A percentile compares a stretch with the other conserved stretches of the same genome.
Conservation (phyloP, 2,888 invertebrate species). For the Aethes cnicana region DNA sequence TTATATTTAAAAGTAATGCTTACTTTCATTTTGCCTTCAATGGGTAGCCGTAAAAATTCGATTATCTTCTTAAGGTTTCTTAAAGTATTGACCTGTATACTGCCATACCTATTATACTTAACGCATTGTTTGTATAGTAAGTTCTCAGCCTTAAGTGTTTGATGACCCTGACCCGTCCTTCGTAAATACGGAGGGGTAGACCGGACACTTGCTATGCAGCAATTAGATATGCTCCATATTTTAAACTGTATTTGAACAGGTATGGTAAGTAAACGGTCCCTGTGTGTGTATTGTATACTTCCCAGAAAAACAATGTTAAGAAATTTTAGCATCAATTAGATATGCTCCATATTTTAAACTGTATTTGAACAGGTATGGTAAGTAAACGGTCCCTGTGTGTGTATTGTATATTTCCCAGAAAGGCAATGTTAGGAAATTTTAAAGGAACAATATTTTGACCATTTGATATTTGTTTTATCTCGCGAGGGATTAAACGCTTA, state of each 20-base stretch:
- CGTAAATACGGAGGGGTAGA: constrained; percentile 9
- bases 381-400: too few species aligned
- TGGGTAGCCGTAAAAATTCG: too few species aligned
- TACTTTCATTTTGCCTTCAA: too few species aligned
- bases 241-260: not conserved
- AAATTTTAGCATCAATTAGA: not conserved
- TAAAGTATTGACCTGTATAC: too few species aligned
- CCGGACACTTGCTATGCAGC: not conserved
- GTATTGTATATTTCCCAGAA: too few species aligned
- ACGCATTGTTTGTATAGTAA: not conserved
- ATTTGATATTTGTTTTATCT: not conserved
- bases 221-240: not conserved
- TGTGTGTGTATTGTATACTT: too few species aligned
- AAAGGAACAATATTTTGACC: constrained; percentile 13
- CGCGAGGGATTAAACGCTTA: constrained; percentile 7
- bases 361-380: not conserved
- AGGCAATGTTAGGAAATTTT: too few species aligned
- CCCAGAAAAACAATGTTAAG: too few species aligned
- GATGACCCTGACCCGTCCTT: constrained; percentile 44
- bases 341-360: not conserved
- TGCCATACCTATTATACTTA: too few species aligned
- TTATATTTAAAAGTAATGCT: too few species aligned
- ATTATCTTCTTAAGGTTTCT: too few species aligned
- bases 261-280: too few species aligned
- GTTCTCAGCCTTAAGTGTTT: constrained; percentile 12